Conservation (phyloP, 2,888 invertebrate species). For the Biston betularia region DNA sequence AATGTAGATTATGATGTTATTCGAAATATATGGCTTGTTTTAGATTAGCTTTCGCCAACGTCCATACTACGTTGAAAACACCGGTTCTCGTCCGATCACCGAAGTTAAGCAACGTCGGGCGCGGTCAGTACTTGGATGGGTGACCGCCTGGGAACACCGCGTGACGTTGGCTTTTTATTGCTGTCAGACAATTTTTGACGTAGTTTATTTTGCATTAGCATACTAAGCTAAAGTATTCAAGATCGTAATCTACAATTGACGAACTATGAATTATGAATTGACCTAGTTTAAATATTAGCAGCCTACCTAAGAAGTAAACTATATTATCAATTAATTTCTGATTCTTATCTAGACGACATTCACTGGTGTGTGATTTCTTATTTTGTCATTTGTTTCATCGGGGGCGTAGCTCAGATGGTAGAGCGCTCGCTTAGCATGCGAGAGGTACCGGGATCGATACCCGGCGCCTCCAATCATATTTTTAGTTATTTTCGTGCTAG, state of each 20-base stretch:
- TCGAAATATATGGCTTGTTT: neutral
- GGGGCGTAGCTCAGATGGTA: constrained; percentile 87
- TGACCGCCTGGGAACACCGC: constrained; percentile 74
- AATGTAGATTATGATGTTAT: neutral
- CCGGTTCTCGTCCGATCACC: constrained; percentile 80
- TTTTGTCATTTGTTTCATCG: constrained; percentile 40
- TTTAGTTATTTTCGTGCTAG: constrained; percentile 7
- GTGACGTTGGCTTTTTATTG: constrained; percentile 62
- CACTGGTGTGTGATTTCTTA: constrained; percentile 7
- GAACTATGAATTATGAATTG: too few relatives aligned
- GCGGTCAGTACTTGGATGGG: constrained; percentile 70
- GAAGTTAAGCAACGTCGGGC: constrained; percentile 80
- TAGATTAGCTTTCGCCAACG: constrained; percentile 25
- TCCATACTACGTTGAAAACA: constrained; percentile 49
- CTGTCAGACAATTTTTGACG: neutral
- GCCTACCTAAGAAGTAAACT: too few relatives aligned
- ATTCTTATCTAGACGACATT: constrained; percentile 2
- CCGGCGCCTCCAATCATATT: constrained; percentile 80
- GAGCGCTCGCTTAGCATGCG: constrained; percentile 87
- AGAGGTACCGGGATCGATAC: constrained; percentile 87
- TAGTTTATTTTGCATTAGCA: neutral
- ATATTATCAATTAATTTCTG: too few relatives aligned
- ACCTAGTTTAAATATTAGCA: too few relatives aligned
- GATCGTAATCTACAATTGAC: neutral
- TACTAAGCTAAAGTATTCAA: neutral